phyloP scores from a whole-genome alignment of 2,888 invertebrate species.

The Eurois occulta region DNA sequence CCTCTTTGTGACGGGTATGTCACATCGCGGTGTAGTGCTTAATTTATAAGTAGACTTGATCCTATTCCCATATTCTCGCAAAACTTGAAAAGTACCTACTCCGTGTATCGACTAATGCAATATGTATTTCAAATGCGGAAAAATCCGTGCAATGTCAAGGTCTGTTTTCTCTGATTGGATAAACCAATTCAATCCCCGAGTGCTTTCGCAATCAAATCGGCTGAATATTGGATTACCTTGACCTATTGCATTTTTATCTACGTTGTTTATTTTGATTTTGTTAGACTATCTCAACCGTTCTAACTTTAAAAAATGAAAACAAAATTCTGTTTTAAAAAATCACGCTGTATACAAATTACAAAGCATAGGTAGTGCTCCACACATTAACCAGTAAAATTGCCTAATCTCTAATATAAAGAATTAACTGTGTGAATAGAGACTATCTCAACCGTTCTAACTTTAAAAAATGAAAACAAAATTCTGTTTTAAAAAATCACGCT shows the following conservation, averaged over 20 bases:
- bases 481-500: slow-evolving; percentile 40
- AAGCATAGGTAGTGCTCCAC: slow-evolving; percentile 58
- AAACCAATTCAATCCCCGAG: slow-evolving; percentile 47
- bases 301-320: neutral
- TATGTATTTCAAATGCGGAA: slow-evolving; percentile 46
- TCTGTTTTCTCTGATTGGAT: slow-evolving; percentile 57
- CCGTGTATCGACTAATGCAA: slow-evolving; percentile 13
- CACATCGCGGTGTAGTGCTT: slow-evolving; percentile 3
- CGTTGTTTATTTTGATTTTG: slow-evolving; percentile 37
- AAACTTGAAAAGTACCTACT: neutral
- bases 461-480: neutral
- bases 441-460: neutral
- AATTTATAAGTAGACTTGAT: slow-evolving; percentile 26
- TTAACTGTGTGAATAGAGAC: too few relatives aligned
- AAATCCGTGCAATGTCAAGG: slow-evolving; percentile 49
- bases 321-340: slow-evolving; percentile 6
- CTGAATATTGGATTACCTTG: slow-evolving; percentile 59
- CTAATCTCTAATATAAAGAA: too few relatives aligned
- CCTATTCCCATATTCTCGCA: slow-evolving; percentile 18
- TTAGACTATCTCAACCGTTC: neutral
- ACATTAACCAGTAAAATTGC: too few relatives aligned
- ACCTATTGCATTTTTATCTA: slow-evolving; percentile 46
- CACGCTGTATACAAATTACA: slow-evolving; percentile 54
- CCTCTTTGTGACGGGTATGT: neutral
- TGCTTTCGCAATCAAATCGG: slow-evolving; percentile 45